Base-by-base conservation (phyloP, 2,113 vertebrate species). In the Silurus asotus region DNA sequence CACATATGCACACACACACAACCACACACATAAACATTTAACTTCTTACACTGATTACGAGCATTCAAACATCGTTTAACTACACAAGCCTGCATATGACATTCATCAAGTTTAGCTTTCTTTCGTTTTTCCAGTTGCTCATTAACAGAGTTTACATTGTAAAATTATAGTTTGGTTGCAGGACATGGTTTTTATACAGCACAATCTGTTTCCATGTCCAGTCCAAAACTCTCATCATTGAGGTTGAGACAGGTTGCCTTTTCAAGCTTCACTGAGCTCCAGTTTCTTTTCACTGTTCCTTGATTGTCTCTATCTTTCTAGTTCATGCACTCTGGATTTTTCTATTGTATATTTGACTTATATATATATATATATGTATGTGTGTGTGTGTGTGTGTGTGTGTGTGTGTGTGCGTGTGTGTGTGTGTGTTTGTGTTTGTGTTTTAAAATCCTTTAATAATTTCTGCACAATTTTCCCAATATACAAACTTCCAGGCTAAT, bases 221-320 rank as follows among this genome's bases (percentile, higher is more conserved):
- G 49, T 87, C 86, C 84, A 88, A 74, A 65, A 61, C 81, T 65
- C 20, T 37, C 58, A 87, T 70, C 81, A 86, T 55, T 84, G 89
- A 75, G 74, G 81, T 82, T 51, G 86, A 72, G 82, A 85, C 88
- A 89, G 88, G 89, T 89, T 87, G 86, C 23, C 48, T 86, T 88
- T 90, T 90, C 84, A 89, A 85, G 88, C 89, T 90, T 59, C 75
- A 84, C 69, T 88, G 85, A 88, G 75, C 85, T 72, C 65, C 61
- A 64, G 53, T 14, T 9, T 77, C 51, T 84, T 83, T 76, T 10
- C 45, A 13, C 48, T 82, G 4, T 58, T 69, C 37, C 65, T 86
- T 45, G 25, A 79, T 70, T 86, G 76, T 48, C 6, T 86, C 64
- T 51, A 10, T 72, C 53, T 69, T 64, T 28, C 61, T n/a, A n/a